phyloP scores from a whole-genome alignment of 2,888 invertebrate genomes.

The Malacosoma neustria region DNA sequence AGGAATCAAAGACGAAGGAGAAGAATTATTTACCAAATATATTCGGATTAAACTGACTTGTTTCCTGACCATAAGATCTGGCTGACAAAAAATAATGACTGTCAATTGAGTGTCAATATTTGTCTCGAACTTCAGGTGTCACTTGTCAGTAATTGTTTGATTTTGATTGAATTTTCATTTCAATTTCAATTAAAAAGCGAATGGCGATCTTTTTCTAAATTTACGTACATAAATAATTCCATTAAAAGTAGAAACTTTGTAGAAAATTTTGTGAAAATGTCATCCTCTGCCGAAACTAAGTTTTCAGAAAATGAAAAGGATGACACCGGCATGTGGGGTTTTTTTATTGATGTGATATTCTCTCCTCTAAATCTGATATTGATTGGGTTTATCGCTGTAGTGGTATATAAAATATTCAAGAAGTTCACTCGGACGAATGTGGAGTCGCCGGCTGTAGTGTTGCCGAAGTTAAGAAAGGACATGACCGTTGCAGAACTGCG shows the following conservation, averaged over 20 bases:
- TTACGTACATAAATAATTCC: constrained; percentile 26
- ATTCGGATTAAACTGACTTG: too few relatives aligned
- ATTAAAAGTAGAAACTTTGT: constrained; percentile 14
- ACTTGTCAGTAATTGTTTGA: too few relatives aligned
- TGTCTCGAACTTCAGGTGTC: too few relatives aligned
- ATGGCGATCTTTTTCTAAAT: constrained; percentile 26
- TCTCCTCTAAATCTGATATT: constrained; percentile 81
- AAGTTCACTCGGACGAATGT: constrained; percentile 40
- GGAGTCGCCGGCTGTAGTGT: constrained; percentile 28
- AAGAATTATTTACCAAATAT: too few relatives aligned
- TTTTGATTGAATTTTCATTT: constrained; percentile 14
- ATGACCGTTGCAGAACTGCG: constrained; percentile 92
- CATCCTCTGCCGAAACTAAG: constrained; percentile 42
- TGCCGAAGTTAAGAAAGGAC: constrained; percentile 91
- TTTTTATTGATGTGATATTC: constrained; percentile 70
- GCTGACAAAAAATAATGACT: too few relatives aligned
- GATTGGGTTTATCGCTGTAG: constrained; percentile 76
- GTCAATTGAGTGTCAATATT: too few relatives aligned
- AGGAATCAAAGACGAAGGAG: too few relatives aligned
- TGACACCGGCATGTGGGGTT: constrained; percentile 29
- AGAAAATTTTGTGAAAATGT: constrained; percentile 28
- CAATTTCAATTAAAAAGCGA: too few relatives aligned
- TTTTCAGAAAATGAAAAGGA: constrained; percentile 26
- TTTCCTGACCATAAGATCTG: too few relatives aligned
- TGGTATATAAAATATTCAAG: constrained; percentile 80